Percentiles rank a stretch among this genome's conserved stretches.
Evolutionary conservation across 2,888 invertebrate genomes (phyloP).

Genomic region (Polydrusus pterygomalis): DNA sequence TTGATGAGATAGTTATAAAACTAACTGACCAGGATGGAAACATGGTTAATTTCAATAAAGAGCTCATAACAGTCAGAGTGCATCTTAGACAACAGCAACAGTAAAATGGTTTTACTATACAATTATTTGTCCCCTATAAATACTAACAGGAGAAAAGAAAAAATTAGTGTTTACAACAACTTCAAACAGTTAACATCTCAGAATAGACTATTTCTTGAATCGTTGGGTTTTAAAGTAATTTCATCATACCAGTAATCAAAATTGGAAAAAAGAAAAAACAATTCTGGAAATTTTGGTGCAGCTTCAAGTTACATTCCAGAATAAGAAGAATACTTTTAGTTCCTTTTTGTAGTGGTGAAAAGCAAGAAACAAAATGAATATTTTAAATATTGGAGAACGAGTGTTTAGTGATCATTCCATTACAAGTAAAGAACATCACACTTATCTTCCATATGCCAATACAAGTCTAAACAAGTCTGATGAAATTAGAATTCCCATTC

Average conservation of each 20-base stretch:
- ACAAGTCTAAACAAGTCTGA: conserved; percentile 54
- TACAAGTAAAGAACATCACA: conserved; percentile 58
- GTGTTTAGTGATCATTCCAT: conserved; percentile 58
- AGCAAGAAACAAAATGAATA: conserved; percentile 40
- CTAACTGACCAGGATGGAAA: conserved; percentile 64
- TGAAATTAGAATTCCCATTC: conserved; percentile 64
- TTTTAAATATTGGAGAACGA: conserved; percentile 51
- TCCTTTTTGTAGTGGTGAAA: background rate
- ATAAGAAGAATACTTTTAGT: conserved; percentile 2
- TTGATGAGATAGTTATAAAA: conserved; percentile 61
- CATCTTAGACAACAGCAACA: conserved; percentile 30
- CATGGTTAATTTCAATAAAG: conserved; percentile 64
- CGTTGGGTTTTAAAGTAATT: conserved; percentile 16
- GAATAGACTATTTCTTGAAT: background rate
- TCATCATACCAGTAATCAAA: too few species aligned
- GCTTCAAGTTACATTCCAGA: background rate
- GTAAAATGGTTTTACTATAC: conserved; percentile 8
- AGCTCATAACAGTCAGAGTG: conserved; percentile 62
- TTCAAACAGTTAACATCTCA: conserved; percentile 3
- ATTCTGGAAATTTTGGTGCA: background rate
- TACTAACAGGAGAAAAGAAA: too few species aligned
- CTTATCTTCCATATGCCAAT: conserved; percentile 61
- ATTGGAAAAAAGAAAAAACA: too few species aligned
- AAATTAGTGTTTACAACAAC: background rate
- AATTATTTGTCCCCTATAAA: background rate